phyloP scores from a whole-genome alignment of 2,888 invertebrate species.

The Hyles lineata region DNA sequence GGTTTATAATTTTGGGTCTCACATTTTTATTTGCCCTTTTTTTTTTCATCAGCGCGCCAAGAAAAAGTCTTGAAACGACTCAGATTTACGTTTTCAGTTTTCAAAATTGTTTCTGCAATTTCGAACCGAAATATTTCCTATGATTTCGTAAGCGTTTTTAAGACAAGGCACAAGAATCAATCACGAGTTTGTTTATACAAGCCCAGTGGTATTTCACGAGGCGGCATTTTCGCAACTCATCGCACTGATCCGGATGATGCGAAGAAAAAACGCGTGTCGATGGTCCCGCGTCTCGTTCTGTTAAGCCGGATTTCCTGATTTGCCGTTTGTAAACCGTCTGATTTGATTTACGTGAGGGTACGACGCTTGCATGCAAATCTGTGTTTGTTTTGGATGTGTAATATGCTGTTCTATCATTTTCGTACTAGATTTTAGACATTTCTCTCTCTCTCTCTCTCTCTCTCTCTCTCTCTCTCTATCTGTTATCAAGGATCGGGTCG shows the following conservation, averaged over 20 bases:
- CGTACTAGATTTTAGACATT: no score
- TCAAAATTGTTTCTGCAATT: neutral
- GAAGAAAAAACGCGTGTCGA: neutral
- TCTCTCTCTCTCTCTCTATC: no score
- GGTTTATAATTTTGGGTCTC: no score
- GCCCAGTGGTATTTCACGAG: constrained; percentile 14
- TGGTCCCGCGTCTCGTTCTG: neutral
- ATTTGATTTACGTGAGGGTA: neutral
- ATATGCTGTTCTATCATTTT: no score
- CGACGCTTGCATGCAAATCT: no score
- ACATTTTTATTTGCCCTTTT: no score
- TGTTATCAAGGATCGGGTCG: no score
- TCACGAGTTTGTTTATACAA: neutral
- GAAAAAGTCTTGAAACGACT: no score
- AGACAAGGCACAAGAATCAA: constrained; percentile 12
- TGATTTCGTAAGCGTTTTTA: neutral
- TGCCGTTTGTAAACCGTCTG: neutral
- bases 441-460: no score
- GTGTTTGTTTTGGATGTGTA: no score
- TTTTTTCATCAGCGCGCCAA: no score
- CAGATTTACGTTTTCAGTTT: no score
- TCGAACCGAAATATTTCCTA: neutral
- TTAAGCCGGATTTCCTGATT: neutral
- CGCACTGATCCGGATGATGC: constrained; percentile 14
- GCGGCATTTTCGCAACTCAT: constrained; percentile 17